These are phyloP conservation scores for Rhorus exstirpatorius DNA, from an alignment of 2,888 invertebrate genomes.

Conservation along the genomic window DNA sequence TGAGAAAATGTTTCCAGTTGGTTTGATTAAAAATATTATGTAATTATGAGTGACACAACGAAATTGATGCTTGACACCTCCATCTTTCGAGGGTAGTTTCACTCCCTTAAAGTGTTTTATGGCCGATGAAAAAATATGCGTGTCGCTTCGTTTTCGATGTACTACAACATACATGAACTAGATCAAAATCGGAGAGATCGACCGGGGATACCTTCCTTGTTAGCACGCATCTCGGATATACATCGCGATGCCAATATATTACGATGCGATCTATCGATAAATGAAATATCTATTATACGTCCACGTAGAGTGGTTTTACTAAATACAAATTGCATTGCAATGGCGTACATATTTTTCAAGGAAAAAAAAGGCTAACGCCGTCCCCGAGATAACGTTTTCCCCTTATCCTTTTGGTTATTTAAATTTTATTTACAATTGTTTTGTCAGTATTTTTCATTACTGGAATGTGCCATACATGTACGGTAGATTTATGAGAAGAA, in stretches of 20 bases:
- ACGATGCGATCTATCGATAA: constrained; percentile 21
- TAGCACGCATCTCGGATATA: constrained; percentile 52
- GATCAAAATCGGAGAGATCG: too few species aligned
- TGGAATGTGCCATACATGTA: constrained; percentile 67
- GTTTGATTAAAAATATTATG: too few species aligned
- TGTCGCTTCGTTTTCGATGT: too few species aligned
- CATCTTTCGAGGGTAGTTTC: too few species aligned
- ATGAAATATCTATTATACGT: constrained; percentile 45
- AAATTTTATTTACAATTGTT: constrained; percentile 64
- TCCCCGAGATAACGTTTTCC: constrained; percentile 13
- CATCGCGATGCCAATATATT: constrained; percentile 55
- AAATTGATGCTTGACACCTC: too few species aligned
- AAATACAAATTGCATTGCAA: constrained; percentile 82
- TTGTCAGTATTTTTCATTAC: constrained; percentile 38
- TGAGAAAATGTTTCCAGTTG: too few species aligned
- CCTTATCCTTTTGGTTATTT: constrained; percentile 22
- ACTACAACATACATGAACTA: too few species aligned
- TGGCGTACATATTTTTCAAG: constrained; percentile 75
- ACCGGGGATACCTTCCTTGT: too few species aligned
- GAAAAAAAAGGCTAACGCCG: constrained; percentile 34
- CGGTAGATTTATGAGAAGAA: constrained; percentile 24
- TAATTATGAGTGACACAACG: too few species aligned
- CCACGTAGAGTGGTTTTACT: constrained; percentile 71
- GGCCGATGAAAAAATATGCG: too few species aligned
- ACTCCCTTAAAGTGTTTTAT: too few species aligned